Percentiles rank a stretch among this genome's conserved stretches.
Evolutionary conservation across 2,113 vertebrate species (phyloP).

Genomic region (Microcebus lehilahytsara): DNA sequence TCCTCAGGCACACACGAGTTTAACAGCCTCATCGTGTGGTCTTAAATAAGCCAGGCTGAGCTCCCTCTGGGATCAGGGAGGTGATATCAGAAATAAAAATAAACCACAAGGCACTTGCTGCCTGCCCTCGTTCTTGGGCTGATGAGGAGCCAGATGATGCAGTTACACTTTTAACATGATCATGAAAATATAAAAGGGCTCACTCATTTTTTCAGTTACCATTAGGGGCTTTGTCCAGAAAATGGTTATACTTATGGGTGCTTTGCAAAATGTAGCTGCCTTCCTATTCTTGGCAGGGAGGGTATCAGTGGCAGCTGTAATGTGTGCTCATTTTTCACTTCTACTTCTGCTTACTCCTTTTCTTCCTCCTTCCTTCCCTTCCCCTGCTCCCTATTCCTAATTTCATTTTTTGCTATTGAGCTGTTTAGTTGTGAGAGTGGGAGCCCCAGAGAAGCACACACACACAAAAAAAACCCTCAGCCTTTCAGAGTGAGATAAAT

Average conservation of each 20-base stretch:
- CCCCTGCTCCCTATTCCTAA: neutral
- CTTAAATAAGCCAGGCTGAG: constrained; percentile 60
- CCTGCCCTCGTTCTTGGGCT: constrained; percentile 59
- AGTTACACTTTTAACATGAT: constrained; percentile 54
- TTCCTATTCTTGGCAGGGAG: neutral
- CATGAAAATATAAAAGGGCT: constrained; percentile 28
- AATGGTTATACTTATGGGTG: neutral
- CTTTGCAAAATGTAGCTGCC: neutral
- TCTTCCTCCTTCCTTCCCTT: neutral
- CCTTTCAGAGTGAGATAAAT: constrained; percentile 58
- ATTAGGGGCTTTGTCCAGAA: constrained; percentile 30
- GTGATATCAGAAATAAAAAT: constrained; percentile 69
- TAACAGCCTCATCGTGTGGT: constrained; percentile 21
- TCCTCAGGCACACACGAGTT: neutral
- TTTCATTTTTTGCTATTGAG: neutral
- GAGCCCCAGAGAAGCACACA: neutral
- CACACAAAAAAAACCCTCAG: neutral
- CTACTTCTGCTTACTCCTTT: neutral
- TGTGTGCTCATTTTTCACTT: neutral
- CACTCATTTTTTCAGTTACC: constrained; percentile 10
- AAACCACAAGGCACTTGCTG: constrained; percentile 58
- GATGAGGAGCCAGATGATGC: constrained; percentile 58
- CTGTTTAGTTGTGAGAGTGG: constrained; percentile 22
- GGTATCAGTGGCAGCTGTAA: neutral
- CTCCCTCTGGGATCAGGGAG: constrained; percentile 46